phyloP scores from a whole-genome alignment of 2,888 invertebrate species.

The Melanostoma mellinum region DNA sequence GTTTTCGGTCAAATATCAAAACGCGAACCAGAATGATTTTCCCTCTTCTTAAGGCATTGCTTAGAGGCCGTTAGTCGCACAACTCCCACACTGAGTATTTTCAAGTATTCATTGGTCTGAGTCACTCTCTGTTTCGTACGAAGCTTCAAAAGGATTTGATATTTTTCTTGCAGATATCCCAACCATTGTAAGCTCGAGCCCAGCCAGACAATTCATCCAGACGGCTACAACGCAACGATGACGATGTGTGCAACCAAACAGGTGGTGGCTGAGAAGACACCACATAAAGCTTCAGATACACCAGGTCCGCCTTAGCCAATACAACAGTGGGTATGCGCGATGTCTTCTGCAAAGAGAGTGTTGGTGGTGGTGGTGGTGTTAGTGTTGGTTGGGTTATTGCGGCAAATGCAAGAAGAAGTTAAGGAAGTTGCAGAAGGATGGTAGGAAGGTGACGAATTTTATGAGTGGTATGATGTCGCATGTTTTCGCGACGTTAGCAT shows the following conservation, averaged over 20 bases:
- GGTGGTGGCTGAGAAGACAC: conserved; percentile 61
- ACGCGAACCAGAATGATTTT: too few species aligned
- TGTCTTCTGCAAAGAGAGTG: conserved; percentile 15
- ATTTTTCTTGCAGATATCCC: conserved; percentile 39
- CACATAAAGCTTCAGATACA: conserved; percentile 11
- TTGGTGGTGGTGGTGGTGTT: background rate
- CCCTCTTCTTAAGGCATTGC: background rate
- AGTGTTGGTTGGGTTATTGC: conserved; percentile 18
- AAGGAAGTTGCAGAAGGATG: background rate
- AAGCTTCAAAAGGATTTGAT: conserved; percentile 43
- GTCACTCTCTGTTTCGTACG: conserved; percentile 45
- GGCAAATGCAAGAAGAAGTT: conserved; percentile 9
- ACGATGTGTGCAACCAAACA: conserved; percentile 44
- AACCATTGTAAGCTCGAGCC: conserved; percentile 7
- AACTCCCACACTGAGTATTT: background rate
- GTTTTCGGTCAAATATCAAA: too few species aligned
- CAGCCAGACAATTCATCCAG: conserved; percentile 48
- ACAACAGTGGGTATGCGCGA: conserved; percentile 6
- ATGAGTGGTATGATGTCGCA: conserved; percentile 65
- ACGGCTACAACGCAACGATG: conserved; percentile 25
- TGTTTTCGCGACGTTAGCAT: conserved; percentile 68
- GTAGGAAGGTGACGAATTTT: conserved; percentile 10
- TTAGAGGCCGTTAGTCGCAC: background rate
- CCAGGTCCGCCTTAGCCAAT: conserved; percentile 14
- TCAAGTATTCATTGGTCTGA: conserved; percentile 12